Base-by-base conservation (phyloP, 2,888 invertebrate species). In the Amphipoea lucens region DNA sequence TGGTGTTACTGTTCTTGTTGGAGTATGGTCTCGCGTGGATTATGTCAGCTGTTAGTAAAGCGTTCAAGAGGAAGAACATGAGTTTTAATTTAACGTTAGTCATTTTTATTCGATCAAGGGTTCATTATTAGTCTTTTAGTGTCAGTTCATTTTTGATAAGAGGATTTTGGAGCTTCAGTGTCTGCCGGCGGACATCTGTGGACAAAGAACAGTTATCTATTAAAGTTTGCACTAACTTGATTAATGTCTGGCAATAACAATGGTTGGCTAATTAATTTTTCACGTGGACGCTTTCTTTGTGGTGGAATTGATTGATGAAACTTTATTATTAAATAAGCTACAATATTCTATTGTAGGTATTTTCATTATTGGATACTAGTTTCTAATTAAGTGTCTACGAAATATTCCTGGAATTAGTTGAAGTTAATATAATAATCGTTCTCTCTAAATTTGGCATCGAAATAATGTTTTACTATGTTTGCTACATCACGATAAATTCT, bases 71-170 rank as follows among this genome's bases (percentile, higher is more conserved):
- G 85, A 93, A 96, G 85, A 95, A 96, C 95, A 96, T 95, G 40
- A 96, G 93, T 93, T 97, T 97, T 93, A 97, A 94, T 90, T 96
- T 96, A 17, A 97, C 96, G 93, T 96, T 96, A 74, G 97, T 96
- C 97, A 97, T 97, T 91, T 92, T 92, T 83, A 69, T 84, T 90
- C 66, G 75, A 74, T 90, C 79, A 94, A 90, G 91, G 89, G 84
- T 92, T 91, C 94, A 94, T 95, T 79, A 87, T 89, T 86, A 82
- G 63, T 80, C 75, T 79, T 84, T 75, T 68, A 84, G 54, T 81
- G 84, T 87, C 83, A 89, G 84, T 85, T 86, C 89, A 89, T 89
- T 75, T 76, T 89, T 57, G 69, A 76, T 74, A 73, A 45, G 68
- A 74, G 51, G 57, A 60, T 84, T 45, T 87, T 72, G 70, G 72